Evolutionary conservation across 1,140 invertebrate genomes (phyloP).

Genomic region (Calosoma granatense): DNA sequence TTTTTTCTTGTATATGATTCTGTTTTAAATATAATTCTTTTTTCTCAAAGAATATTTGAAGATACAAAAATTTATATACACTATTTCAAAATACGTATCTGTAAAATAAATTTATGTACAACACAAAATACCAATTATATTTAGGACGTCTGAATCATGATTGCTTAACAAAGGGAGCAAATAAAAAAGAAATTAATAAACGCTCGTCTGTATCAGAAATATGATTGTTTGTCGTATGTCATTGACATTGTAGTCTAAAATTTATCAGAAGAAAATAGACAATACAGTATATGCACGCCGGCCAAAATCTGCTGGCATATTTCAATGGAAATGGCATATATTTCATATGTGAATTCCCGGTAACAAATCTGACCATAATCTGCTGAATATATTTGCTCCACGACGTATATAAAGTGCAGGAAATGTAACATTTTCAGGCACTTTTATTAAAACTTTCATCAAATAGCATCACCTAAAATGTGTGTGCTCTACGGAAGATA

Average conservation of each 20-base stretch:
- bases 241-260: background rate
- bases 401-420: background rate
- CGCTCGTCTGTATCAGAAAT: too few species aligned
- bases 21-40: too few species aligned
- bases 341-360: background rate
- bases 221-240: too few species aligned
- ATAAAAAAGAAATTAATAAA: too few species aligned
- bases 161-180: too few species aligned
- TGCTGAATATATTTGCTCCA: background rate
- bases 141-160: too few species aligned
- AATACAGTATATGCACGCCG: background rate
- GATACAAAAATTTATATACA: too few species aligned
- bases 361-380: constrained; percentile 5
- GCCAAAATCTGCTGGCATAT: background rate
- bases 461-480: background rate
- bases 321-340: background rate
- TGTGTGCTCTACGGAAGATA: background rate
- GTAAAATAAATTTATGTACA: too few species aligned
- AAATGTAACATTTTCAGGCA: constrained; percentile 5
- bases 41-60: too few species aligned
- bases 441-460: constrained; percentile 8
- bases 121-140: too few species aligned
- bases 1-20: too few species aligned
- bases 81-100: too few species aligned
- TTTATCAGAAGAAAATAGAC: background rate